Conservation (phyloP, 2,888 invertebrate genomes). For the Rhogogaster chlorosoma region DNA sequence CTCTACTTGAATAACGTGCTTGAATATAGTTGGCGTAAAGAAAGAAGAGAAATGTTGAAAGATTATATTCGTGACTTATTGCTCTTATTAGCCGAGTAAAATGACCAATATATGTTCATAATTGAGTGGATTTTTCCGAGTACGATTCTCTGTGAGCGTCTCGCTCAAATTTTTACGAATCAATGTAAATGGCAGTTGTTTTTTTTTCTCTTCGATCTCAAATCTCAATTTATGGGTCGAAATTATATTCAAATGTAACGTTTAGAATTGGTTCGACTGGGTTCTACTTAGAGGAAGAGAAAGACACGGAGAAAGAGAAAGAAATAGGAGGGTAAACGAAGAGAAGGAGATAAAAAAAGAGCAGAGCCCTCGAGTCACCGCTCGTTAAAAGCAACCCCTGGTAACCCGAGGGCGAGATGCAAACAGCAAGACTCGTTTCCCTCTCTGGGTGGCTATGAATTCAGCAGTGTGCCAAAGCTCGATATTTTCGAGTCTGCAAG, state of each 20-base stretch:
- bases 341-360: not conserved
- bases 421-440: constrained; percentile 12
- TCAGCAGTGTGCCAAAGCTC: not conserved
- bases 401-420: constrained; percentile 3
- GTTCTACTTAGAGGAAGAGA: not conserved
- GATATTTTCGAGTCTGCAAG: not conserved
- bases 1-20: not conserved
- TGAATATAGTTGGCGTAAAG: not conserved
- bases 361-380: constrained; percentile 6
- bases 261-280: not conserved
- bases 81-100: not conserved
- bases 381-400: constrained; percentile 27
- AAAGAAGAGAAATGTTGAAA: not conserved
- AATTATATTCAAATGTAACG: not conserved
- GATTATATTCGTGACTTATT: not conserved
- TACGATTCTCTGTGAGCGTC: not conserved
- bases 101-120: not conserved
- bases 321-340: not conserved
- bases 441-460: not conserved
- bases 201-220: not conserved
- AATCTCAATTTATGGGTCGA: not conserved
- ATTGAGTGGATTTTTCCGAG: not conserved
- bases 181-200: not conserved
- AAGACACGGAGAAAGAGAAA: not conserved
- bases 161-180: not conserved